A percentile compares a stretch with the other conserved stretches of the same genome.
Conservation (phyloP, 2,797 vertebrate genomes). For the Catamblyrhynchus diadema region DNA sequence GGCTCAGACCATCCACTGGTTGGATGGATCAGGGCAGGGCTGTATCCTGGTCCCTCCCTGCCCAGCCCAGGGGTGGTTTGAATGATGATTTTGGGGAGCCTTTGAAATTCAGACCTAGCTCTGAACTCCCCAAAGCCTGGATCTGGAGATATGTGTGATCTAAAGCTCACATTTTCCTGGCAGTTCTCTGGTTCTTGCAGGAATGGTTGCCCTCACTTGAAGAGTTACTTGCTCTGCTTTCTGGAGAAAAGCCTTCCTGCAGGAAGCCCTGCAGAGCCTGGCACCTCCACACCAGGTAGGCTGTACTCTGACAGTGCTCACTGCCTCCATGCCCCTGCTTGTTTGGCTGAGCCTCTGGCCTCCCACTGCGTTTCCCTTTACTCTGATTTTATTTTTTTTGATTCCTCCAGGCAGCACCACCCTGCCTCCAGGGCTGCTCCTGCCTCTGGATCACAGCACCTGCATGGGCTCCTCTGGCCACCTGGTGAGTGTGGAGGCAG, state of each 20-base stretch:
- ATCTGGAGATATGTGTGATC: neutral
- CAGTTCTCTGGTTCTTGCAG: neutral
- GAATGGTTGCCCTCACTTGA: neutral
- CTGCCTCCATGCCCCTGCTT: neutral
- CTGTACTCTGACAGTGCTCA: rapidly evolving
- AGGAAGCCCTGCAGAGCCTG: neutral
- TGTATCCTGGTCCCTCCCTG: neutral
- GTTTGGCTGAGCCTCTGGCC: neutral
- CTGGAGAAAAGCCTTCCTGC: neutral
- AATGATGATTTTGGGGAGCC: neutral
- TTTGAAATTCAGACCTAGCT: neutral
- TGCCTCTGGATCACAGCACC: neutral
- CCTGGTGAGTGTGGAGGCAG: neutral
- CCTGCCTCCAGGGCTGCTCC: neutral
- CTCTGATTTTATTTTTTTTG: neutral
- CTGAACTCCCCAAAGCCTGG: neutral
- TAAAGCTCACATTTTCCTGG: neutral
- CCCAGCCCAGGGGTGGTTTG: neutral
- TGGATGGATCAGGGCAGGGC: neutral
- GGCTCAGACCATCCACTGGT: neutral
- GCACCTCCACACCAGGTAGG: neutral
- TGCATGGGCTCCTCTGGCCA: neutral
- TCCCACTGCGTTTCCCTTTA: neutral
- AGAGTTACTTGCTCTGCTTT: rapidly evolving
- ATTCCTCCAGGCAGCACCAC: neutral